Conservation (phyloP, 1,140 invertebrate species). For the Streblospio benedicti region DNA sequence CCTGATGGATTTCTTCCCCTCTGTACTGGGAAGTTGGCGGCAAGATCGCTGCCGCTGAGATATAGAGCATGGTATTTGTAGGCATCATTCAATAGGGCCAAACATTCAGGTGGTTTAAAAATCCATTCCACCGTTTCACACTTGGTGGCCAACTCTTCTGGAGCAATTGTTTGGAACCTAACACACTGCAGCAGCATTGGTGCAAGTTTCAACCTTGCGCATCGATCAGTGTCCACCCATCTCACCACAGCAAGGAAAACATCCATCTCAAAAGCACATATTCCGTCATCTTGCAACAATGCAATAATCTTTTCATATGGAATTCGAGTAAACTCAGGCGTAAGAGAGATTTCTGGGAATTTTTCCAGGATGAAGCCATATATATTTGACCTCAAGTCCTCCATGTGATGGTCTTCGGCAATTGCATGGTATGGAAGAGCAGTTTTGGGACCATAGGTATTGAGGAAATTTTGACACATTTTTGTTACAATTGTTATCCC, state of each 20-base stretch:
- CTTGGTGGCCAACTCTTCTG: constrained; percentile 18
- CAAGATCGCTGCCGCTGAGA: neutral
- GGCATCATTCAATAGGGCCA: constrained; percentile 4
- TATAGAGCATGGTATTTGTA: constrained; percentile 15
- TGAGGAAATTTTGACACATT: too few species aligned
- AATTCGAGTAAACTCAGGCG: constrained; percentile 8
- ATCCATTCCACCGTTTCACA: constrained; percentile 15
- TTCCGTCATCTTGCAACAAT: constrained; percentile 5
- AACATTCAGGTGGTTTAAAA: constrained; percentile 2
- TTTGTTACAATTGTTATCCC: constrained; percentile 12
- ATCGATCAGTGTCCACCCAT: constrained; percentile 18
- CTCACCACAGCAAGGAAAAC: constrained; percentile 16
- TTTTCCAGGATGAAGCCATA: neutral
- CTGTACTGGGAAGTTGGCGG: neutral
- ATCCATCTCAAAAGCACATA: constrained; percentile 15
- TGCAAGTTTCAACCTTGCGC: constrained; percentile 1
- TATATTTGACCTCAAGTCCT: neutral
- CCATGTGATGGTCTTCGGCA: constrained; percentile 13
- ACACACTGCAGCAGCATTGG: constrained; percentile 12
- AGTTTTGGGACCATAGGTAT: constrained; percentile 15
- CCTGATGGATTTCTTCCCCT: neutral
- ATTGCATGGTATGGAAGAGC: constrained; percentile 14
- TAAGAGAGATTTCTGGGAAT: constrained; percentile 7
- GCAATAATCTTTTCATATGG: constrained; percentile 8
- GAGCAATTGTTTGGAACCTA: constrained; percentile 13